Percentiles rank a stretch among this genome's conserved stretches.
Evolutionary conservation across 1,140 invertebrate species (phyloP).

Genomic region (Drosophila baimaii): DNA sequence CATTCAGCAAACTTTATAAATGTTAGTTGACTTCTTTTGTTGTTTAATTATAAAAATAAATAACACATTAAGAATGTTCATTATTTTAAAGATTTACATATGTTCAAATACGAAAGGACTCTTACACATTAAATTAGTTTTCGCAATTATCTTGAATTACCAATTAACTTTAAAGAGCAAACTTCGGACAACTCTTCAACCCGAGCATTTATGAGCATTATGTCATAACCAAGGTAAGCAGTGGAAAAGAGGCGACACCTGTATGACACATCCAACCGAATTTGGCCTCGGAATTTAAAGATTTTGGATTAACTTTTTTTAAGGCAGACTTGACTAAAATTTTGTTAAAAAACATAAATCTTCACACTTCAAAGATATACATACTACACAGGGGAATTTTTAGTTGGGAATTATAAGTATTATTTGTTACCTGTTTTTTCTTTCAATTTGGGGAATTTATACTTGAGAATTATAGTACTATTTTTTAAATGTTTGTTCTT

Average conservation of each 20-base stretch:
- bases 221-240: conserved; percentile 35
- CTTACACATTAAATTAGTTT: conserved; percentile 5
- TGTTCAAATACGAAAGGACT: neutral
- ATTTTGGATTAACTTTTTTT: conserved; percentile 4
- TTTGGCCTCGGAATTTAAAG: neutral
- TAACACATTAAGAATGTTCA: too few species aligned
- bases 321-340: neutral
- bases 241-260: neutral
- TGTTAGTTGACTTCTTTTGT: neutral
- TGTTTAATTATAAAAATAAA: neutral
- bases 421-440: neutral
- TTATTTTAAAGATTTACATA: too few species aligned
- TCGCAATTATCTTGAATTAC: conserved; percentile 19
- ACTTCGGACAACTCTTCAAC: conserved; percentile 24
- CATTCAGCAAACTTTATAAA: neutral
- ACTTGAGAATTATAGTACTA: too few species aligned
- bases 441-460: too few species aligned
- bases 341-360: neutral
- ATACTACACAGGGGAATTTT: neutral
- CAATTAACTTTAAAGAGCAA: conserved; percentile 23
- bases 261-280: conserved; percentile 23
- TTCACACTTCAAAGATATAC: neutral
- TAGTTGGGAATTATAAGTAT: neutral
- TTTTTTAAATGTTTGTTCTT: too few species aligned
- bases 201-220: conserved; percentile 10